Evolutionary conservation across 2,888 invertebrate species (phyloP).

Genomic region (Zaprionus obscuricornis): DNA sequence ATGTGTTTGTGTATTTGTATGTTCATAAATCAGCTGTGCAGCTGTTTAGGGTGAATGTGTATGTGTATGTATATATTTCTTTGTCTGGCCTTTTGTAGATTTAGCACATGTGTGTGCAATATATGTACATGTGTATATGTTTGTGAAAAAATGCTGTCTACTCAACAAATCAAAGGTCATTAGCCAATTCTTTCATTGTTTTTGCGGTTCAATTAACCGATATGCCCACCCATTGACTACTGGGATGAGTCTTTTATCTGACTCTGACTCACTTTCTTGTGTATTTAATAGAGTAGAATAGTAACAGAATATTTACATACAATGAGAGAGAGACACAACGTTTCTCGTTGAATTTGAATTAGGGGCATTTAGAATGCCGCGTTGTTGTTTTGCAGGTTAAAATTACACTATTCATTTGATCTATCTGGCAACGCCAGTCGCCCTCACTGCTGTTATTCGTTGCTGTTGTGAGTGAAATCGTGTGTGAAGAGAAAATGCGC

Average conservation of each 20-base stretch:
- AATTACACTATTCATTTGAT: constrained; percentile 15
- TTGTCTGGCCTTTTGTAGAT: constrained; percentile 45
- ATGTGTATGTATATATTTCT: constrained; percentile 30
- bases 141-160: constrained; percentile 12
- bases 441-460: constrained; percentile 26
- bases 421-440: constrained; percentile 58
- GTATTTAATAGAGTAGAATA: constrained; percentile 23
- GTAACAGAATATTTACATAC: constrained; percentile 6
- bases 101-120: constrained; percentile 17
- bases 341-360: constrained; percentile 16
- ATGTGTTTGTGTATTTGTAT: constrained; percentile 9
- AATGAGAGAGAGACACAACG: constrained; percentile 2
- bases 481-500: constrained; percentile 53
- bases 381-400: constrained; percentile 50
- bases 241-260: no score
- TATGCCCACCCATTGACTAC: constrained; percentile 8
- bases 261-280: constrained; percentile 5
- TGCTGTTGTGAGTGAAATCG: constrained; percentile 59
- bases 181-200: constrained; percentile 36
- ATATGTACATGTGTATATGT: background rate
- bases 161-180: constrained; percentile 56
- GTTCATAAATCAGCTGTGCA: constrained; percentile 50
- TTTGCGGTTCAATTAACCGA: constrained; percentile 22
- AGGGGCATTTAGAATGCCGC: constrained; percentile 29
- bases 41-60: constrained; percentile 24